These are phyloP conservation scores for Caradrina kadenii DNA, from an alignment of 2,888 invertebrate species.

Conservation along the genomic window DNA sequence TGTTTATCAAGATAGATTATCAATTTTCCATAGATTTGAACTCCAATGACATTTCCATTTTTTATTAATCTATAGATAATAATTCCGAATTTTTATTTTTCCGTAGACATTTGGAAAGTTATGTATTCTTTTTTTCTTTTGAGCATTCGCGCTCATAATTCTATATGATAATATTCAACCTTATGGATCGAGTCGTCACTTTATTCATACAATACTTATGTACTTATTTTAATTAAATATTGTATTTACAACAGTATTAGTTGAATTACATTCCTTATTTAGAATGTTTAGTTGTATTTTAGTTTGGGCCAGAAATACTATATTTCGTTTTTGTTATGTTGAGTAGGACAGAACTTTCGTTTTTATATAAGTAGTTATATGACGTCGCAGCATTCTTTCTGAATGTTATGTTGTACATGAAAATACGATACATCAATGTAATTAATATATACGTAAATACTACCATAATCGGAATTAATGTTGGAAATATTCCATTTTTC, in stretches of 20 bases:
- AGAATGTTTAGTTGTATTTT: constrained; percentile 25
- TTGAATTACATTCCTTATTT: constrained; percentile 47
- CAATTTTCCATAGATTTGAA: neutral
- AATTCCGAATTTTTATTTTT: neutral
- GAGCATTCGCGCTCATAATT: neutral
- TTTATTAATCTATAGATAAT: neutral
- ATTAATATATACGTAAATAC: constrained; percentile 23
- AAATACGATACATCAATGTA: neutral
- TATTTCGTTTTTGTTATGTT: constrained; percentile 8
- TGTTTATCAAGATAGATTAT: no score
- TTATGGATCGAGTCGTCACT: neutral
- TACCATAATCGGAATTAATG: no score
- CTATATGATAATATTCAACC: neutral
- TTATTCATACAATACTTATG: neutral
- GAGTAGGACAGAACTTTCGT: neutral
- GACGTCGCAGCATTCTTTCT: constrained; percentile 5
- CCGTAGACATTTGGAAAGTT: neutral
- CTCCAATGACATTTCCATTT: constrained; percentile 2
- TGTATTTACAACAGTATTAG: constrained; percentile 50
- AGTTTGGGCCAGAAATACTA: constrained; percentile 22
- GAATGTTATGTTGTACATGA: neutral
- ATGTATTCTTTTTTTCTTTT: neutral
- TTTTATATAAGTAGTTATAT: no score
- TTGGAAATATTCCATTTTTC: neutral
- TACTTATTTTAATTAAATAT: constrained; percentile 12